These are phyloP conservation scores for Drosophila takahashii DNA, from an alignment of 1,140 invertebrate species.

Conservation along the genomic window DNA sequence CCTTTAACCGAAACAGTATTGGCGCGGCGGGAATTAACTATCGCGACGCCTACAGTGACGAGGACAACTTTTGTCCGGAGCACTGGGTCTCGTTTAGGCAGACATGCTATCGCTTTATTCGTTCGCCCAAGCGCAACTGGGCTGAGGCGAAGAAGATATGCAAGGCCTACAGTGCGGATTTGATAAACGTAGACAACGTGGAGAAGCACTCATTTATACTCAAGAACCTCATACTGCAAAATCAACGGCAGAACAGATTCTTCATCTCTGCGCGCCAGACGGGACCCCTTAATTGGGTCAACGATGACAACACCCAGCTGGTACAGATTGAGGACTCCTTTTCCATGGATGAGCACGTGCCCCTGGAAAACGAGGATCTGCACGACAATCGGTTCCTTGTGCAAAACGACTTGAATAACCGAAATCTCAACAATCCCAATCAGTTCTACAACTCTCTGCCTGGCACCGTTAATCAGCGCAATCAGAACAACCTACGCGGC, in stretches of 20 bases:
- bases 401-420: conserved; percentile 65
- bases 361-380: conserved; percentile 75
- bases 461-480: conserved; percentile 67
- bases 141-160: conserved; percentile 93
- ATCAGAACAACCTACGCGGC: conserved; percentile 78
- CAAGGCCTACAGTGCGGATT: conserved; percentile 91
- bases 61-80: conserved; percentile 89
- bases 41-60: conserved; percentile 69
- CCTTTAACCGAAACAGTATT: conserved; percentile 69
- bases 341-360: conserved; percentile 86
- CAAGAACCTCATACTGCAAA: conserved; percentile 90
- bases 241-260: conserved; percentile 95
- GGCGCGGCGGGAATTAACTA: conserved; percentile 37
- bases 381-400: conserved; percentile 81
- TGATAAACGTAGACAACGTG: conserved; percentile 91
- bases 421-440: conserved; percentile 81
- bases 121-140: conserved; percentile 91
- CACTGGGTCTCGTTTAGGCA: conserved; percentile 92
- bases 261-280: conserved; percentile 92
- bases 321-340: conserved; percentile 93
- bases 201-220: conserved; percentile 95
- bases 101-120: conserved; percentile 94
- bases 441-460: conserved; percentile 85
- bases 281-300: conserved; percentile 91
- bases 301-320: conserved; percentile 93